Base-by-base conservation (phyloP, 1,140 invertebrate species). In the Drosophila mojavensis region DNA sequence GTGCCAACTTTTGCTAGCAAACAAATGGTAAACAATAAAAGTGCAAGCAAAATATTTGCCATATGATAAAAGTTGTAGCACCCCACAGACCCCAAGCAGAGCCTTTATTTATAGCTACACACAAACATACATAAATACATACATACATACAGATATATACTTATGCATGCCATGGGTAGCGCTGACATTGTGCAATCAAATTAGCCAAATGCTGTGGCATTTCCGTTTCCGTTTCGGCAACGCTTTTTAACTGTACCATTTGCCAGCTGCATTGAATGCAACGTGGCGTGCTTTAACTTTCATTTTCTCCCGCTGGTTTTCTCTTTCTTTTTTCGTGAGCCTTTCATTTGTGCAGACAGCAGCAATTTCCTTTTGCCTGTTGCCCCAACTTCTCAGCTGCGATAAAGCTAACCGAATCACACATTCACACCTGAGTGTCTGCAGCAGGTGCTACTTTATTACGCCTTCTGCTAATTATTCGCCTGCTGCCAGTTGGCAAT, bases 51-150 rank as follows among this genome's bases (percentile, higher is more conserved):
- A 76, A 77, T 77, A 83, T 83, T 83, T 83, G 77, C 64, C 66
- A 63, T 76, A 86, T 79, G 67, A 86, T 77, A 82, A 88, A 86
- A 86, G 83, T 88, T 86, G 50, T 48, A 60, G 67, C 68, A 63
- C 39, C 53, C 78, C 50, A 65, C 56, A 53, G 28, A 36, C 55
- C 45, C 20, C 20, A 24, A n/a, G 7, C 15, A 71, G 54, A 30
- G 39, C 36, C 36, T n/a, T 55, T 50, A 4, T 45, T 5, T 45
- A 15, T 13, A 45, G n/a, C 13, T 43, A 43, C 1, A 43, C 1
- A n/a, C 4, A 43, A 2, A 43, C n/a, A 43, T n/a, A 43, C 13
- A 13, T n/a, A n/a, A n/a, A 43, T 43, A n/a, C 13, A 43, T 43
- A 43, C 3, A 43, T 43, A 15, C 6, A 33, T 33, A n/a, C n/a